These are phyloP conservation scores for Bradypodion ventrale DNA, from an alignment of 2,797 vertebrate genomes.

Conservation along the genomic window DNA sequence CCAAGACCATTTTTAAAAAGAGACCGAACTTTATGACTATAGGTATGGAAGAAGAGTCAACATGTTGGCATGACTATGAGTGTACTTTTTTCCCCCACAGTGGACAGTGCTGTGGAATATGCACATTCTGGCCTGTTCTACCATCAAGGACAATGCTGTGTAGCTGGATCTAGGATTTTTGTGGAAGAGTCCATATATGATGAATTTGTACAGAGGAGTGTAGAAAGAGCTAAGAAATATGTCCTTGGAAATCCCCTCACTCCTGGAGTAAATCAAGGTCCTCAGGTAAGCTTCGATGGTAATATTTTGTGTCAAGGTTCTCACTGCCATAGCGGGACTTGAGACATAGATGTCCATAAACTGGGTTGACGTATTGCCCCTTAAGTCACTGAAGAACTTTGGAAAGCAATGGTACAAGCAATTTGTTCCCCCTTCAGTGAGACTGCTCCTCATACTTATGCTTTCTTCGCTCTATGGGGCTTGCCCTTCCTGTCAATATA, in stretches of 20 bases:
- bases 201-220: conserved; percentile 83
- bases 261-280: conserved; percentile 83
- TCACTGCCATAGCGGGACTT: background rate
- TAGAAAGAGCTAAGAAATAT: conserved; percentile 80
- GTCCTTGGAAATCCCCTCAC: conserved; percentile 83
- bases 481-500: background rate
- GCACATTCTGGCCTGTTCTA: conserved; percentile 87
- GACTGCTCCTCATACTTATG: background rate
- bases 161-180: conserved; percentile 88
- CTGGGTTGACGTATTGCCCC: background rate
- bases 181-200: conserved; percentile 88
- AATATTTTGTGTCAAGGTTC: background rate
- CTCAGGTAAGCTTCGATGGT: conserved; percentile 76
- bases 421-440: background rate
- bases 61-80: background rate
- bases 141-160: conserved; percentile 89
- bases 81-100: conserved; percentile 73
- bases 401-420: background rate
- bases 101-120: conserved; percentile 83
- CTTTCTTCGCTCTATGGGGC: background rate
- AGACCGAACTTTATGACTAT: too few relatives aligned
- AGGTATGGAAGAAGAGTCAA: too few relatives aligned
- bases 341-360: background rate
- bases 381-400: background rate
- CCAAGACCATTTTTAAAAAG: background rate